Evolutionary conservation across 2,888 invertebrate genomes (phyloP), one percentile per base, ranked within the genome.

Genomic region (Eurytoma adleriae): DNA sequence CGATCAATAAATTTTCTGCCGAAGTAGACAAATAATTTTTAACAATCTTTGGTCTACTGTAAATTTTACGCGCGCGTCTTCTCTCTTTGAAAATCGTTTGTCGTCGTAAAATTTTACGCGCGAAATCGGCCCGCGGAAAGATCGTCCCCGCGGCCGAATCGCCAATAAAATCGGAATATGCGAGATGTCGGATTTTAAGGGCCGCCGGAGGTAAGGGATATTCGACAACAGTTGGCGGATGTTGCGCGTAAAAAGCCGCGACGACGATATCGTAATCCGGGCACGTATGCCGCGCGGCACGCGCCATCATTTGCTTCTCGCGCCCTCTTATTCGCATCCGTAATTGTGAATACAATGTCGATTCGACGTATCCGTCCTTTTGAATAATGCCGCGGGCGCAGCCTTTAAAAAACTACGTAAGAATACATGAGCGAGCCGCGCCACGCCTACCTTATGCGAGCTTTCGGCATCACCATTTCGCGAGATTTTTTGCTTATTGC

Each of bases 91-190:
- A 57, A 54, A 72, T 64, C n/a, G 20, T 40, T 74, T 50, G 57
- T 50, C n/a, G 40, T 30, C 56, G 18, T 71, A 59, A 57, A 66
- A 12, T 71, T 77, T 79, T 74, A 74, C 61, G 48, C 61, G 40
- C 27, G 30, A 79, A 64, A 70, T 74, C 70, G 64, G 14, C 52
- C 18, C 30, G 2, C 56, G 57, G 0, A 40, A 78, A 66, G 61
- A 72, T 70, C 56, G 77, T 14, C 52, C 14, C 89, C 89, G 40
- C 7, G 24, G 24, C 40, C 89, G 90, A 90, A 89, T 87, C 88
- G 87, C 86, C 90, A 90, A 89, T 90, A 90, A 90, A 90, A 90
- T 68, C n/a, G 80, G 84, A 87, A 88, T 89, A 89, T 86, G 87
- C 86, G 86, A 86, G 70, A 87, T 86, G 85, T 87, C 84, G 86